A percentile compares a stretch with the other conserved stretches of the same genome.
phyloP scores from a whole-genome alignment of 2,113 vertebrate genomes.

The Diphyllodes magnificus region DNA sequence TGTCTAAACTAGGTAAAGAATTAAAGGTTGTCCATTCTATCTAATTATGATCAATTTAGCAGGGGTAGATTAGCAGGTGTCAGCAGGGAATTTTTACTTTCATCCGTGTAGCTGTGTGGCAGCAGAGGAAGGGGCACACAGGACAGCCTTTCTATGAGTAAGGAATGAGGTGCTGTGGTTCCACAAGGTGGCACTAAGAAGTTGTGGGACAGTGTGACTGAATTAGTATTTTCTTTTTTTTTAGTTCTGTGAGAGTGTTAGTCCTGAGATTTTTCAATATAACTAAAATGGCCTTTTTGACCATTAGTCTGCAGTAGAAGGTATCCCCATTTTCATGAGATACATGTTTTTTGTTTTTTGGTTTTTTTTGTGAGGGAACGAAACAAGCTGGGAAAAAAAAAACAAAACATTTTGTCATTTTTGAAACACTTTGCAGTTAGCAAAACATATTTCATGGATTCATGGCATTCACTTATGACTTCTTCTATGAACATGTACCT shows the following conservation, averaged over 20 bases:
- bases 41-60: neutral
- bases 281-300: neutral
- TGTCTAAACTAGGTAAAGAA: neutral
- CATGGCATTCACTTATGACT: neutral
- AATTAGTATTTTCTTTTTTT: neutral
- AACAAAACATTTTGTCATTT: neutral
- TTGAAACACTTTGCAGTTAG: neutral
- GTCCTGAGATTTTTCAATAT: neutral
- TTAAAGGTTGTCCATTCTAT: neutral
- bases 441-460: neutral
- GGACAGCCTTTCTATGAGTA: too few species aligned
- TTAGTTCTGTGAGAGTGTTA: neutral
- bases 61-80: neutral
- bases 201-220: neutral
- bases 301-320: neutral
- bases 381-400: accelerated
- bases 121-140: neutral
- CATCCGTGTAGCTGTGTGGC: accelerated
- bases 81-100: neutral
- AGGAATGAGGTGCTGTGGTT: neutral
- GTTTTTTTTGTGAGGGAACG: neutral
- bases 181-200: conserved; percentile 73
- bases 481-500: neutral
- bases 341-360: neutral
- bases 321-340: neutral